Evolutionary conservation across 2,797 vertebrate species (phyloP), one percentile per base, ranked within the genome.

Genomic region (Australoheros facetus): DNA sequence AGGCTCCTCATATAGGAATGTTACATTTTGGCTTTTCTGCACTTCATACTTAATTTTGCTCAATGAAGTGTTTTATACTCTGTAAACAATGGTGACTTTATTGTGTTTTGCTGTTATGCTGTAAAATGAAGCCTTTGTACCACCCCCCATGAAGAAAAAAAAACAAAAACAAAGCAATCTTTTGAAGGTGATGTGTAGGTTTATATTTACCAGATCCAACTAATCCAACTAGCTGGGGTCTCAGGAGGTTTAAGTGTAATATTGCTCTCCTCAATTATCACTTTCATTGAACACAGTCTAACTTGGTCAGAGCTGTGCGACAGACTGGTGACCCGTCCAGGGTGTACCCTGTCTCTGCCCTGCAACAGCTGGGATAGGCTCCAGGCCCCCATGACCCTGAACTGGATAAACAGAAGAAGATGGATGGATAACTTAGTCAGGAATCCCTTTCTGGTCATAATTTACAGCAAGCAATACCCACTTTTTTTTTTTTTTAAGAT

Each of bases 111-210:
- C 30, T 30, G 5, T 42, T 62, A 14, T 42, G 37, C 23, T 62
- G 59, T 42, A 42, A 62, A 23, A 42, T 14, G 9, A 45, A 45
- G 0, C 7, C 0, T 17, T 4, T 0, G 14, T 11, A 4, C 21
- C 21, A 0, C 42, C 21, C 37, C 1, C 39, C 17, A 42, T 26
- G 21, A 42, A 23, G 13, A 42, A 16, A 26, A 0, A 42, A 7
- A 9, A 9, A 39, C 2, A 14, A 39, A 16, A 26, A 0, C 26
- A 8, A 9, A 10, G 19, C 2, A 14, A 13, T 58, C 9, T 58
- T 19, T 58, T 19, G 10, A 37, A 42, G 13, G 23, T 62, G 13
- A 42, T 42, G 59, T 7, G 16, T 62, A 62, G 21, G 13, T 45
- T 64, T 45, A 26, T 4, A 23, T 42, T 64, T 42, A 62, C 59